Percentiles rank a stretch among this genome's conserved stretches.
These are phyloP conservation scores for Thermophis baileyi DNA, from an alignment of 2,113 vertebrate genomes.

Conservation along the genomic window DNA sequence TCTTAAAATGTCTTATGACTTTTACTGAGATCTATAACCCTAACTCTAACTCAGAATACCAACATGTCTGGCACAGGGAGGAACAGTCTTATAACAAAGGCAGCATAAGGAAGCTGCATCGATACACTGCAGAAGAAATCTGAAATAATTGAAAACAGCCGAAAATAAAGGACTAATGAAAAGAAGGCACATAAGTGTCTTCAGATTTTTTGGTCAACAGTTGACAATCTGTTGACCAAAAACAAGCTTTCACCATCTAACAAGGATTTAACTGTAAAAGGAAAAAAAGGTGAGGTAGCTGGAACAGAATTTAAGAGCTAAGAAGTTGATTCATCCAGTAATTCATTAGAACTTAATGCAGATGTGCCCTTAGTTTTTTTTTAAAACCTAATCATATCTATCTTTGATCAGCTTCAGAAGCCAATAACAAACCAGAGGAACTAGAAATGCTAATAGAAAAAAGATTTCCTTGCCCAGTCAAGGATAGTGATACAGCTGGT, in stretches of 20 bases:
- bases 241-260: not conserved
- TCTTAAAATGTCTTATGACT: not conserved
- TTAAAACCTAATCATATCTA: not conserved
- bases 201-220: not conserved
- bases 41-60: not conserved
- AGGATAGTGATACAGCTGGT: not conserved
- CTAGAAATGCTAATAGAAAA: not conserved
- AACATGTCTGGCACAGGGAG: not conserved
- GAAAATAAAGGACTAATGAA: not conserved
- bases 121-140: not conserved
- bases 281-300: not conserved
- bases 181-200: not conserved
- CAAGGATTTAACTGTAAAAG: not conserved
- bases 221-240: too few species aligned
- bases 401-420: not conserved
- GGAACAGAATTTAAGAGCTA: not conserved
- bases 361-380: not conserved
- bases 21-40: not conserved
- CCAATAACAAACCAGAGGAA: not conserved
- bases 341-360: not conserved
- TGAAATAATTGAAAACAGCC: not conserved
- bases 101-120: not conserved
- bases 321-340: not conserved
- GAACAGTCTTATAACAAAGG: not conserved
- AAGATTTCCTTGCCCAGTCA: not conserved